Percentiles rank a stretch among this genome's conserved stretches.
Evolutionary conservation across 2,113 vertebrate species (phyloP).

Genomic region (Sylvilagus bachmani): DNA sequence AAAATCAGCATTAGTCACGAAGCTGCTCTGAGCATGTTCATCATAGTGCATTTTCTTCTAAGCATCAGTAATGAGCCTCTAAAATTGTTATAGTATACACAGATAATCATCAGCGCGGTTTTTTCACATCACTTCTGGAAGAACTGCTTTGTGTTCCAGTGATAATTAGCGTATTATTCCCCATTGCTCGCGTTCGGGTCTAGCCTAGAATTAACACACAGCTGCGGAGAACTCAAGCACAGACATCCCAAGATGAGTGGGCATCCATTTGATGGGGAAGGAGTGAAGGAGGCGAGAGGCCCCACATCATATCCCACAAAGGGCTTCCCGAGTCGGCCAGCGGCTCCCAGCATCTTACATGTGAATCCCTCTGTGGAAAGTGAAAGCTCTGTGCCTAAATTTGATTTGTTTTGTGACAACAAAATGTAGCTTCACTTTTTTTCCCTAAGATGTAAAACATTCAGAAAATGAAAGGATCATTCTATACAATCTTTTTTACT

Average conservation of each 20-base stretch:
- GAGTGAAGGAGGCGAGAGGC: slow-evolving; percentile 9
- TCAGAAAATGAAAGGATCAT: neutral
- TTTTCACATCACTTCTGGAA: slow-evolving; percentile 73
- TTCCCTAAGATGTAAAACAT: neutral
- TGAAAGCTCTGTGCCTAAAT: neutral
- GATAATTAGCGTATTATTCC: slow-evolving; percentile 73
- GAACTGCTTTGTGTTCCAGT: slow-evolving; percentile 68
- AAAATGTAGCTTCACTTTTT: neutral
- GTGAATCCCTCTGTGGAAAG: neutral
- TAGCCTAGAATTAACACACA: slow-evolving; percentile 43
- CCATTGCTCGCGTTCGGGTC: slow-evolving; percentile 61
- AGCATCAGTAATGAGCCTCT: slow-evolving; percentile 66
- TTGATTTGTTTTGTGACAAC: slow-evolving; percentile 19
- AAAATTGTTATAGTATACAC: slow-evolving; percentile 72
- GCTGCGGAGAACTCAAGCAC: slow-evolving; percentile 8
- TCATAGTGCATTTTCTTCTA: slow-evolving; percentile 72
- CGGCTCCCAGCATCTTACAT: slow-evolving; percentile 31
- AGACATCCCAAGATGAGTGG: slow-evolving; percentile 22
- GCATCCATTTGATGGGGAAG: neutral
- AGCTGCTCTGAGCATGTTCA: slow-evolving; percentile 2
- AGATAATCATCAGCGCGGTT: slow-evolving; percentile 57
- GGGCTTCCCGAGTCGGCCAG: neutral
- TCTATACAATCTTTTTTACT: neutral
- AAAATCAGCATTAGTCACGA: neutral
- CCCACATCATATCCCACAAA: slow-evolving; percentile 12